Percentiles rank a stretch among this genome's conserved stretches.
These are phyloP conservation scores for Anoura caudifer DNA, from an alignment of 2,113 vertebrate species.

Conservation along the genomic window DNA sequence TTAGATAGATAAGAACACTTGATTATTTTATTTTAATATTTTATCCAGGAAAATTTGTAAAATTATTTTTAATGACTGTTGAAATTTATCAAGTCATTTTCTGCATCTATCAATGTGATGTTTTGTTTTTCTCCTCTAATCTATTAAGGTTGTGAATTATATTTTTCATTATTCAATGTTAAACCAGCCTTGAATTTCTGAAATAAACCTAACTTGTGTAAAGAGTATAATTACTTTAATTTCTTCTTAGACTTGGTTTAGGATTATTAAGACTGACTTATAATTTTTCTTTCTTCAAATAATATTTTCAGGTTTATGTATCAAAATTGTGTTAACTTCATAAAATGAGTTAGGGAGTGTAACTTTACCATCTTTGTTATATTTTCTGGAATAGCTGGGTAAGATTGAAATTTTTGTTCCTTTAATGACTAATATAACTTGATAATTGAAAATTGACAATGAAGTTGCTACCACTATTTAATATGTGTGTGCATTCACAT, in stretches of 20 bases:
- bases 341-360: background rate
- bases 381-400: background rate
- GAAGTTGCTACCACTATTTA: background rate
- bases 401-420: background rate
- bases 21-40: background rate
- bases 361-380: background rate
- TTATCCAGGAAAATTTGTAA: background rate
- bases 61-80: background rate
- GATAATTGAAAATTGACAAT: background rate
- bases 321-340: background rate
- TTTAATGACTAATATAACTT: background rate
- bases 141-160: background rate
- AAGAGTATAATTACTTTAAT: background rate
- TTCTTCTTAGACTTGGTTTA: background rate
- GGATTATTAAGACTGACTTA: background rate
- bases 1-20: background rate
- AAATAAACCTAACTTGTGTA: background rate
- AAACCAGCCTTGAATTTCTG: background rate
- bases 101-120: background rate
- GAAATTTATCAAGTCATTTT: background rate
- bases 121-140: background rate
- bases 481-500: background rate
- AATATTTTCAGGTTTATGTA: background rate
- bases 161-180: background rate
- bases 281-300: background rate